These are phyloP conservation scores for Sceloporus tristichus DNA, from an alignment of 2,113 vertebrate genomes.

Conservation along the genomic window DNA sequence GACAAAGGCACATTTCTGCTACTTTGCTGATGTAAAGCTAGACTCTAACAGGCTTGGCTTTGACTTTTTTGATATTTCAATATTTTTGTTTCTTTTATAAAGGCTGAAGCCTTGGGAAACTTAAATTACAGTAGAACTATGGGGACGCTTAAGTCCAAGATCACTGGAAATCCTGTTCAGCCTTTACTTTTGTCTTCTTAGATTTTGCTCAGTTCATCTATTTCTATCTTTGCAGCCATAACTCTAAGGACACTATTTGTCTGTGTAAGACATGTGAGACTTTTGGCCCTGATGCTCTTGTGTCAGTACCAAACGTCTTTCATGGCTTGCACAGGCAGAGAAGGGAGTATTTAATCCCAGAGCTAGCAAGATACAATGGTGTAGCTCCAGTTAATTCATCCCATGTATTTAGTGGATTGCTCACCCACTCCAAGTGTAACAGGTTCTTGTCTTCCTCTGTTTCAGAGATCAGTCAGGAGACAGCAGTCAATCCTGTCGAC, in stretches of 20 bases:
- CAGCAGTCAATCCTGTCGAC: constrained; percentile 96
- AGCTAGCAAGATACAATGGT: not conserved
- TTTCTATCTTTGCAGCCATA: not conserved
- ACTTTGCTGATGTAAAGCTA: too few species aligned
- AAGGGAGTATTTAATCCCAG: not conserved
- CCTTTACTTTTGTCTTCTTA: not conserved
- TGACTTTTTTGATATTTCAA: too few species aligned
- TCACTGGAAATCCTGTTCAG: not conserved
- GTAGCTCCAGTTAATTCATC: too few species aligned
- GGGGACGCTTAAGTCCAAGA: not conserved
- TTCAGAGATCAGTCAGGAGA: constrained; percentile 99
- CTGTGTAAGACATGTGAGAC: not conserved
- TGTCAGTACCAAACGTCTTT: too few species aligned
- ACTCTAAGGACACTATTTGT: not conserved
- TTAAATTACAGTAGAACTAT: too few species aligned
- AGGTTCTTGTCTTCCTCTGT: constrained; percentile 16
- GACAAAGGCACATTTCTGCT: too few species aligned
- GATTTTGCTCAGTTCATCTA: not conserved
- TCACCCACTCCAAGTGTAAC: not conserved
- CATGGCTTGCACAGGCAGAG: too few species aligned
- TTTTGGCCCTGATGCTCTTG: not conserved
- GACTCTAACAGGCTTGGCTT: too few species aligned
- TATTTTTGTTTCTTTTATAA: too few species aligned
- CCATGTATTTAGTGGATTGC: not conserved
- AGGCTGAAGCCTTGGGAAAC: too few species aligned